Evolutionary conservation across 2,888 invertebrate genomes (phyloP), one percentile per base, ranked within the genome.

Genomic region (Pyrocoelia pectoralis): DNA sequence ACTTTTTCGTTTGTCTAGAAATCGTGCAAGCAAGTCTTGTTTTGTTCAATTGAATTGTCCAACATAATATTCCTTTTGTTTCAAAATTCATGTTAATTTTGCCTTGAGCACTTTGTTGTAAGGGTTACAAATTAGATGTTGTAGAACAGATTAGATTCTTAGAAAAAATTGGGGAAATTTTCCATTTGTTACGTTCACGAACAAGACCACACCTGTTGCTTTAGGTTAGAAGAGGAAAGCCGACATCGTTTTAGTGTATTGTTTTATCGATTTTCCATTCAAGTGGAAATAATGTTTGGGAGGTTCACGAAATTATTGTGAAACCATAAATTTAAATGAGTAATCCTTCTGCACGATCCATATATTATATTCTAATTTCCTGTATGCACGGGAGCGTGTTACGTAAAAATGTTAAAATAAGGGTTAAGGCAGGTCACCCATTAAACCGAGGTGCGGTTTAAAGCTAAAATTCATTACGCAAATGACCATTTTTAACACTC

Each of bases 351-450:
- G 8, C 33, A n/a, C 33, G 33, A 6, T 6, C 33, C 33, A n/a
- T n/a, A 10, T 6, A 3, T 24, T 12, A 18, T 10, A 46, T 46
- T 17, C 46, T 46, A 46, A 46, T 46, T 46, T 46, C 46, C 46
- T 46, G 46, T 46, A 46, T 18, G 46, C 15, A 18, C 17, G 18
- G 46, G 18, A 46, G 46, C 46, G 46, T 46, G 46, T 46, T 46
- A 46, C 10, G 46, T 46, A 46, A 46, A 46, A 18, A 18, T 46
- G 46, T n/a, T 46, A 46, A 46, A 46, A 18, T 10, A 15, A 43
- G 17, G 17, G 14, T 15, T n/a, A 43, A 46, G 46, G 17, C 3
- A 46, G 18, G 46, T 46, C 46, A 17, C 46, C 10, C 46, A 3
- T n/a, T 15, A 46, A 18, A 10, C 4, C 46, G 18, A 46, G 46